These are phyloP conservation scores for Typhlichthys subterraneus DNA, from an alignment of 2,797 vertebrate species.

Conservation along the genomic window DNA sequence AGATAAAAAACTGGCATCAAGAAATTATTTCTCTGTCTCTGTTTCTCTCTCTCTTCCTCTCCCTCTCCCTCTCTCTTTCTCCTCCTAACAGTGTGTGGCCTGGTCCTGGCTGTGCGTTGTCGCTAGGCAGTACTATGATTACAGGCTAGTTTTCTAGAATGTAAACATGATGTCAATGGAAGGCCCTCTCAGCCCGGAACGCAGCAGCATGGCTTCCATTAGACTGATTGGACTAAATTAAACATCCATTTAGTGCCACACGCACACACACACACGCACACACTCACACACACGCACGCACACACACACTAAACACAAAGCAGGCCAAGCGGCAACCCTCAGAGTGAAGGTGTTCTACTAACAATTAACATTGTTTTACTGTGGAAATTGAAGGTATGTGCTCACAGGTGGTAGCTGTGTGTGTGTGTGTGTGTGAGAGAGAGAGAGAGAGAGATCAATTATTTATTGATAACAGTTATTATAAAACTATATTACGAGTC, in stretches of 20 bases:
- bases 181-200: slow-evolving; percentile 30
- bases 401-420: neutral
- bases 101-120: slow-evolving; percentile 46
- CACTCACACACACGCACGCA: slow-evolving; percentile 9
- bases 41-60: neutral
- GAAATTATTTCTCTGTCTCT: neutral
- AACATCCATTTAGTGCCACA: slow-evolving; percentile 50
- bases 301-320: slow-evolving; percentile 13
- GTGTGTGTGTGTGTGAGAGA: neutral
- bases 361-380: too few relatives aligned
- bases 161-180: slow-evolving; percentile 69
- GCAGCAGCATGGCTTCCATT: slow-evolving; percentile 64
- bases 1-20: too few relatives aligned
- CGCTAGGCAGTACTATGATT: slow-evolving; percentile 60
- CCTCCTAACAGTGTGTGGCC: slow-evolving; percentile 43
- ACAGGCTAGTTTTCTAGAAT: slow-evolving; percentile 58
- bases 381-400: too few relatives aligned
- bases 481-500: slow-evolving; percentile 43
- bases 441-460: neutral
- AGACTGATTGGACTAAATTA: slow-evolving; percentile 62
- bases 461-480: too few relatives aligned
- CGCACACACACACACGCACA: slow-evolving; percentile 13
- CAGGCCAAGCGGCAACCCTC: neutral
- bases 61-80: neutral
- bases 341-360: too few relatives aligned